These are phyloP conservation scores for Callosobruchus maculatus DNA, from an alignment of 2,888 invertebrate genomes.

Conservation along the genomic window DNA sequence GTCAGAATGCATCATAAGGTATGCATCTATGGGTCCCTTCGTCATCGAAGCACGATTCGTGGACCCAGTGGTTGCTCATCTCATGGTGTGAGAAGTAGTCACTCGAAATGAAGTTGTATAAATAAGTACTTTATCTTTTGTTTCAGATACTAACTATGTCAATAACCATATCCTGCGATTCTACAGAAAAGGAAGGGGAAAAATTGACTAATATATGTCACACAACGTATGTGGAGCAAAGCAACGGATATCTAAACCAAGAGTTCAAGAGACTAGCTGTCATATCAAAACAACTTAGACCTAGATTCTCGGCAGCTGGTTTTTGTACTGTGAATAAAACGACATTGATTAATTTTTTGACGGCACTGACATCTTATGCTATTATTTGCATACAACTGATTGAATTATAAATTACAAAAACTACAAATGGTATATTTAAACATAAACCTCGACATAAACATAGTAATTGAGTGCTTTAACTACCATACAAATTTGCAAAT, in stretches of 20 bases:
- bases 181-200: constrained; percentile 10
- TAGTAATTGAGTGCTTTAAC: too few relatives aligned
- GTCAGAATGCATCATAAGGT: too few relatives aligned
- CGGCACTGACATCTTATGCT: constrained; percentile 5
- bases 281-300: background rate
- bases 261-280: constrained; percentile 5
- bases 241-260: constrained; percentile 7
- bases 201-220: constrained; percentile 12
- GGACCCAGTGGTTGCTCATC: too few relatives aligned
- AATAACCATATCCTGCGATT: constrained; percentile 14
- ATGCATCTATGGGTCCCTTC: too few relatives aligned
- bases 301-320: constrained; percentile 9
- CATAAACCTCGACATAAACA: too few relatives aligned
- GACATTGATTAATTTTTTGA: constrained; percentile 4
- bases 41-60: too few relatives aligned
- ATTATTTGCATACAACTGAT: constrained; percentile 8
- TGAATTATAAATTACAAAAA: too few relatives aligned
- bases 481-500: too few relatives aligned
- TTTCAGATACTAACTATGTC: constrained; percentile 10
- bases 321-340: constrained; percentile 6
- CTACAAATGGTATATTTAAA: too few relatives aligned
- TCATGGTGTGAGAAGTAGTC: too few relatives aligned
- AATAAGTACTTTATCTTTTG: too few relatives aligned
- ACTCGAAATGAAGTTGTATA: too few relatives aligned
- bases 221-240: constrained; percentile 5